Evolutionary conservation across 1,140 invertebrate species (phyloP).

Genomic region (Cheumatopsyche charites): DNA sequence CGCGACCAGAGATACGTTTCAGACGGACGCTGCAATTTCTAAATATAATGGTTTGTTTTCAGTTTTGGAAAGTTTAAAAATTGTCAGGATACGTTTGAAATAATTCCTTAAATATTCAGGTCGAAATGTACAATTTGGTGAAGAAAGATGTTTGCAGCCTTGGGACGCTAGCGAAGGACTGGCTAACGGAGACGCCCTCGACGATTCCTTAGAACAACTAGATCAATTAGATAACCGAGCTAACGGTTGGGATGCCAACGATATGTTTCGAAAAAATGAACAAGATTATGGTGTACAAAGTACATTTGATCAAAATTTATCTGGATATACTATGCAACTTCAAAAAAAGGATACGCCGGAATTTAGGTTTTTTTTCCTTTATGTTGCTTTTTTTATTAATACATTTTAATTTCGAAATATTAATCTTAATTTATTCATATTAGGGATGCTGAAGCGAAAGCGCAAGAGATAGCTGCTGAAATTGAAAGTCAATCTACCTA

Average conservation of each 20-base stretch:
- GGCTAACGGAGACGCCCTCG: constrained; percentile 60
- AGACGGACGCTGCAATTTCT: constrained; percentile 80
- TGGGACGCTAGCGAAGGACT: constrained; percentile 76
- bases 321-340: constrained; percentile 86
- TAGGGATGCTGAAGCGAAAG: constrained; percentile 80
- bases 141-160: constrained; percentile 85
- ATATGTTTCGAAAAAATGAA: constrained; percentile 95
- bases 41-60: constrained; percentile 65
- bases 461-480: constrained; percentile 85
- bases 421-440: neutral
- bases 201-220: constrained; percentile 64
- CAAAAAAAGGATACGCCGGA: constrained; percentile 85
- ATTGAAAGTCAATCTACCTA: constrained; percentile 86
- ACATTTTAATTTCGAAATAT: neutral
- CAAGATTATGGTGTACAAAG: constrained; percentile 87
- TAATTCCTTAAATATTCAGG: constrained; percentile 21
- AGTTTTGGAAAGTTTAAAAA: neutral
- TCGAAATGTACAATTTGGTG: constrained; percentile 52
- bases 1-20: constrained; percentile 82
- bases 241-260: constrained; percentile 94
- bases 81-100: neutral
- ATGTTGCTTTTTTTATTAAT: neutral
- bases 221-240: constrained; percentile 71
- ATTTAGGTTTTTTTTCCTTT: constrained; percentile 66
- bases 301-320: constrained; percentile 83